These are phyloP conservation scores for Lepidiolamprologus cunningtoni DNA, from an alignment of 2,113 vertebrate genomes.

Conservation along the genomic window DNA sequence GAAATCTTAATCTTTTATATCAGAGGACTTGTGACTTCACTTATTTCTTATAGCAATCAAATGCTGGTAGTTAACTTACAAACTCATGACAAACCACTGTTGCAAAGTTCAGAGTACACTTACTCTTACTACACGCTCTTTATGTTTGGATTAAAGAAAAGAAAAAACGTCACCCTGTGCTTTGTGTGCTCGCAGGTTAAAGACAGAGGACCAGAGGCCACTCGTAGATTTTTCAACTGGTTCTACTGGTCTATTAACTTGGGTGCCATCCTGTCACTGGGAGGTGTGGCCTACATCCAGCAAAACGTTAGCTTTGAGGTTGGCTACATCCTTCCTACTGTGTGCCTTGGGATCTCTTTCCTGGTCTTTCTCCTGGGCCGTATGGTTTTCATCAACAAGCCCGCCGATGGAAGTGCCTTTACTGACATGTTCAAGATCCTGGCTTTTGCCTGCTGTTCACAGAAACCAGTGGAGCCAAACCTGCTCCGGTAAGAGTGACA, in stretches of 20 bases:
- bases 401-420: slow-evolving; percentile 92
- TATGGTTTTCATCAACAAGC: slow-evolving; percentile 86
- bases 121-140: not conserved
- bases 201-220: slow-evolving; percentile 92
- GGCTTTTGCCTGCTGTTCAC: slow-evolving; percentile 75
- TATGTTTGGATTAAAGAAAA: not conserved
- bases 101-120: not conserved
- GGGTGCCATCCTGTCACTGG: slow-evolving; percentile 89
- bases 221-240: slow-evolving; percentile 95
- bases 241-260: slow-evolving; percentile 99
- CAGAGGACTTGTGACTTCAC: not conserved
- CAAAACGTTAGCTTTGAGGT: slow-evolving; percentile 83
- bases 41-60: not conserved
- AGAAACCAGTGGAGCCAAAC: slow-evolving; percentile 45
- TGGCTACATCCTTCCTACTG: slow-evolving; percentile 82
- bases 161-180: not conserved
- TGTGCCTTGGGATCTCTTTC: slow-evolving; percentile 86
- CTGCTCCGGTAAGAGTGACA: slow-evolving; percentile 51
- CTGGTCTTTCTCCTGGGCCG: slow-evolving; percentile 84
- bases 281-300: slow-evolving; percentile 89
- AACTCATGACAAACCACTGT: not conserved
- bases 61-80: not conserved
- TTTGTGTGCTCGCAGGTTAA: slow-evolving; percentile 76
- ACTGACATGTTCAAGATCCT: slow-evolving; percentile 85
- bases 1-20: not conserved